Conservation (phyloP, 1,140 invertebrate genomes). For the Drosophila sproati region DNA sequence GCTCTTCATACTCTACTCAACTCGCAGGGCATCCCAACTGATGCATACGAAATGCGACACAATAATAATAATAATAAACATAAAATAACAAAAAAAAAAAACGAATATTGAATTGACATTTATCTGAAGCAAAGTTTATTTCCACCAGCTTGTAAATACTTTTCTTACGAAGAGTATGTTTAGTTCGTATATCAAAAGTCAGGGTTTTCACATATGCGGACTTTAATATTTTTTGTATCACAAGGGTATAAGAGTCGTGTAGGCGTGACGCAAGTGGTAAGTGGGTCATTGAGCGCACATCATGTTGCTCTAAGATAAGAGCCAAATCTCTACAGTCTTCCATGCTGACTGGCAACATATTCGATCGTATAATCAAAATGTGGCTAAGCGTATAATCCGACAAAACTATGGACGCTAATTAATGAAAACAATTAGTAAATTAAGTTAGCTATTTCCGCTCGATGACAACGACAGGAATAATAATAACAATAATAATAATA, state of each 20-base stretch:
- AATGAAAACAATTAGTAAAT: constrained; percentile 82
- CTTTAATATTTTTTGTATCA: constrained; percentile 31
- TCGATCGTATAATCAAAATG: constrained; percentile 36
- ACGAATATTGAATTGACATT: too few species aligned
- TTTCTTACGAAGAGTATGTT: constrained; percentile 22
- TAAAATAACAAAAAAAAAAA: too few species aligned
- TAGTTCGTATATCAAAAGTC: background rate
- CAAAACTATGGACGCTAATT: constrained; percentile 54
- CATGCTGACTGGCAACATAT: constrained; percentile 36
- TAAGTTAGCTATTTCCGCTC: constrained; percentile 65
- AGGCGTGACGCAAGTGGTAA: constrained; percentile 57
- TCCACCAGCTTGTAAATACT: too few species aligned
- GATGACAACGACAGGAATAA: constrained; percentile 37
- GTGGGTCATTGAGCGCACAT: constrained; percentile 58
- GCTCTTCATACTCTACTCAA: background rate
- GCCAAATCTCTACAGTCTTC: background rate
- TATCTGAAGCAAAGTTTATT: too few species aligned
- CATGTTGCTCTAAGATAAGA: background rate
- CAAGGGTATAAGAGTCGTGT: constrained; percentile 19
- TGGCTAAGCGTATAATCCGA: constrained; percentile 41
- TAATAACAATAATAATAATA: constrained; percentile 31
- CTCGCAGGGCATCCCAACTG: background rate
- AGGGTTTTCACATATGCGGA: background rate
- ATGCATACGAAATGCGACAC: background rate
- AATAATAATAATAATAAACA: too few species aligned